Percentiles rank a stretch among this genome's conserved stretches.
Evolutionary conservation across 1,140 invertebrate genomes (phyloP).

Genomic region (Cephus cinctus): DNA sequence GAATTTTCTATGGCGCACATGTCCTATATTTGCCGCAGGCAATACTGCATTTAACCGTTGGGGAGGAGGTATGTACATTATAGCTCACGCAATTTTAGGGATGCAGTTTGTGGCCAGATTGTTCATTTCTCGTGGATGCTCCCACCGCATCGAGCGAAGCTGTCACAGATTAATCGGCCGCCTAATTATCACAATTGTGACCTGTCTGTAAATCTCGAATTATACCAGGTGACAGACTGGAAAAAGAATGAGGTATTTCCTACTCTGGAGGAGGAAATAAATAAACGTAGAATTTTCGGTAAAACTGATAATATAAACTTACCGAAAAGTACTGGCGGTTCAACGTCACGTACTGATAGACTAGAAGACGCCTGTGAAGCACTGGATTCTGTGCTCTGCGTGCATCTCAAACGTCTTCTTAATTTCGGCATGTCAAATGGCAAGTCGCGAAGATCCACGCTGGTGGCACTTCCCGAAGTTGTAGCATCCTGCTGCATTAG

Average conservation of each 20-base stretch:
- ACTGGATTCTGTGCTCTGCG: slow-evolving; percentile 63
- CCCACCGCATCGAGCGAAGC: neutral
- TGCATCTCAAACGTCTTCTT: slow-evolving; percentile 65
- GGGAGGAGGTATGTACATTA: slow-evolving; percentile 20
- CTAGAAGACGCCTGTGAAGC: slow-evolving; percentile 77
- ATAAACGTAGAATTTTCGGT: neutral
- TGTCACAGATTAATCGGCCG: slow-evolving; percentile 30
- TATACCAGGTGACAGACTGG: too few relatives aligned
- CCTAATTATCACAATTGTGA: too few relatives aligned
- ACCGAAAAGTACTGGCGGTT: slow-evolving; percentile 55
- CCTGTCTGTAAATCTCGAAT: too few relatives aligned
- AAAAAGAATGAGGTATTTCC: too few relatives aligned
- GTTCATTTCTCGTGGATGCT: too few relatives aligned
- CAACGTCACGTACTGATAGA: slow-evolving; percentile 71
- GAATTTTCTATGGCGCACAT: too few relatives aligned
- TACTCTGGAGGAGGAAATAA: too few relatives aligned
- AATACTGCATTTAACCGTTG: slow-evolving; percentile 15
- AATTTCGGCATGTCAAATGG: slow-evolving; percentile 90
- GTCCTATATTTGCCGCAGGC: too few relatives aligned
- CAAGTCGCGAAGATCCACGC: slow-evolving; percentile 74
- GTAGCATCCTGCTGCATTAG: slow-evolving; percentile 59
- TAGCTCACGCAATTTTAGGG: slow-evolving; percentile 23
- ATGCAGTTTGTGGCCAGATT: slow-evolving; percentile 7
- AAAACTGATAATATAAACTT: slow-evolving; percentile 16
- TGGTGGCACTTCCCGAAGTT: slow-evolving; percentile 70